Base-by-base conservation (phyloP, 2,888 invertebrate species). In the Piscicola geometra region DNA sequence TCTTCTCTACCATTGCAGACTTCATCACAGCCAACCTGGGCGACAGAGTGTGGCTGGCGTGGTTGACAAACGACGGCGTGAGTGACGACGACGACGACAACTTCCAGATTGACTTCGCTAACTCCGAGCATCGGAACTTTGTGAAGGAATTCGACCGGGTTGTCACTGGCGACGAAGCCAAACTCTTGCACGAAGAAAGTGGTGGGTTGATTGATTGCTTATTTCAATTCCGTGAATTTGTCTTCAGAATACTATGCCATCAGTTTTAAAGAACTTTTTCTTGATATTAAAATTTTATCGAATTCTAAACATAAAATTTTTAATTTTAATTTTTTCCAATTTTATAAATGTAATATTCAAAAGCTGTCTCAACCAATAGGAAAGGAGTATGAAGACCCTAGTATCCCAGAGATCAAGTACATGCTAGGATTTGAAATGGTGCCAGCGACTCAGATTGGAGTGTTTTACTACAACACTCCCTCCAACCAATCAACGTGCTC, bases 1-100 rank as follows among this genome's bases (percentile, higher is more conserved):
- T n/a, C n/a, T n/a, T n/a, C n/a, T n/a, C n/a, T n/a, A n/a, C n/a
- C n/a, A n/a, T n/a, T n/a, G 9, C 60, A 85, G 85, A 85, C 77
- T 66, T 85, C 56, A 78, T 83, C 60, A 81, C 82, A 75, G 82
- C 82, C 15, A 80, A 82, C 76, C 83, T 83, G 28, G 85, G 85
- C 9, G 86, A 86, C 77, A 79, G 84, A 56, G 80, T 86, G 30
- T 85, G 85, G 85, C 85, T 83, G 82, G 81, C 81, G 9, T 86
- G 86, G 86, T 79, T 80, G 18, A 79, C 81, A 9, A 76, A 79
- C 33, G 81, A 81, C n/a, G 81, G 82, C n/a, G 60, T 21, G 12
- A 25, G n/a, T 66, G 81, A 80, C 74, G 80, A 81, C 18, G 76
- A 80, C 18, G 73, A 64, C 9, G 73, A 64, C 73, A 67, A 35